These are phyloP conservation scores for Heliconius eleuchia DNA, from an alignment of 1,140 invertebrate species.

Conservation along the genomic window DNA sequence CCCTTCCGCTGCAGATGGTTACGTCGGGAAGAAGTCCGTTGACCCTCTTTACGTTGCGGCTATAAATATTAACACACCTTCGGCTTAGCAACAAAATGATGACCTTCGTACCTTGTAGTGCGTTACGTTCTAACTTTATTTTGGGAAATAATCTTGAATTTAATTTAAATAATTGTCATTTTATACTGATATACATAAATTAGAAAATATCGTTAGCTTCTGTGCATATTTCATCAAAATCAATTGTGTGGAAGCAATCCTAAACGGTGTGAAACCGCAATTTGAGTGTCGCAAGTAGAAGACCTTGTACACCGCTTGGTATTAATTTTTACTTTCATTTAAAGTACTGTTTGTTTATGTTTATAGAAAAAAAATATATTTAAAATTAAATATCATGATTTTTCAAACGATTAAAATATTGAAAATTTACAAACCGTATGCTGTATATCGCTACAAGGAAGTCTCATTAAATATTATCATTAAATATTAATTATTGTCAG, in stretches of 20 bases:
- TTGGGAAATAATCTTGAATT: neutral
- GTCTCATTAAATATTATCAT: neutral
- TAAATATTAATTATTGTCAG: neutral
- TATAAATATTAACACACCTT: conserved; percentile 33
- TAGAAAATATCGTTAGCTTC: neutral
- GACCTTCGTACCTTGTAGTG: conserved; percentile 3
- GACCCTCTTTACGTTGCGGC: conserved; percentile 43
- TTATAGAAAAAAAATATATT: neutral
- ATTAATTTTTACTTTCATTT: neutral
- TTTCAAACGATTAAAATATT: neutral
- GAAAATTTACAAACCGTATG: neutral
- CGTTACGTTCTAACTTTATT: neutral
- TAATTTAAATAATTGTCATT: neutral
- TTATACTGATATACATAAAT: neutral
- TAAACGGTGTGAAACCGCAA: neutral
- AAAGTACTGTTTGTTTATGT: neutral
- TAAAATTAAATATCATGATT: neutral
- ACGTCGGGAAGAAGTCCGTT: conserved; percentile 46
- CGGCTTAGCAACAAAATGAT: conserved; percentile 31
- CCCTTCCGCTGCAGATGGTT: conserved; percentile 66
- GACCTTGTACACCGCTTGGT: neutral
- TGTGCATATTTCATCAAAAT: conserved; percentile 38
- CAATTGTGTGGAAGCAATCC: conserved; percentile 7
- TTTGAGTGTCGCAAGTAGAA: conserved; percentile 4
- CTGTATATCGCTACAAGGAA: neutral